These are phyloP conservation scores for Burhinus oedicnemus DNA, from an alignment of 2,113 vertebrate species.

Conservation along the genomic window DNA sequence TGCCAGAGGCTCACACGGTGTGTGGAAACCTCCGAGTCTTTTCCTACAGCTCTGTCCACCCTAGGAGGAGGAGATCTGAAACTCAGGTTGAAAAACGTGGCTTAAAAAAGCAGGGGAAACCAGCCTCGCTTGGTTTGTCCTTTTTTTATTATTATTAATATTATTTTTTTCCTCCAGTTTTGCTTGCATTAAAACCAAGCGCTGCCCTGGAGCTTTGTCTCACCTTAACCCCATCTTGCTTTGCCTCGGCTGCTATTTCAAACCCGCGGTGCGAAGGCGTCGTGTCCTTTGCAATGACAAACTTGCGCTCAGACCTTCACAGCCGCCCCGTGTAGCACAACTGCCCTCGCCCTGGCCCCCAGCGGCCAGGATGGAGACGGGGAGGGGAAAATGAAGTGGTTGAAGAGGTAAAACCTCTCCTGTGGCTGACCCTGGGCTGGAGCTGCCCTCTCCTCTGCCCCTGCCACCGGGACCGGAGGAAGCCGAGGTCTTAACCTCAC, in stretches of 20 bases:
- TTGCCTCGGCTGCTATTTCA: background rate
- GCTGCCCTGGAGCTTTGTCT: background rate
- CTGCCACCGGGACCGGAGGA: background rate
- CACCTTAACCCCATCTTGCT: background rate
- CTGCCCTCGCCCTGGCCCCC: background rate
- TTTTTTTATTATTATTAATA: background rate
- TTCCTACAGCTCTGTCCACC: background rate
- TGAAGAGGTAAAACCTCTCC: background rate
- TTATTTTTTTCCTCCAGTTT: background rate
- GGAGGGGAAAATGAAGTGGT: background rate
- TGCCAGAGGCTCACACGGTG: background rate
- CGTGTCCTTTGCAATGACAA: background rate
- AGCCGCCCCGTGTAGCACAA: fast-evolving
- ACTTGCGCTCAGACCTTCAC: background rate
- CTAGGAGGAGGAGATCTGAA: background rate
- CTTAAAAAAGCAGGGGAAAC: constrained; percentile 1
- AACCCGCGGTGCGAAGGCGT: fast-evolving
- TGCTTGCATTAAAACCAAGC: background rate
- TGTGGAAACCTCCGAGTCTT: background rate
- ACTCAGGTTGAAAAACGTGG: background rate
- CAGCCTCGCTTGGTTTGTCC: background rate
- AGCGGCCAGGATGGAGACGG: fast-evolving
- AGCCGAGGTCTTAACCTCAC: fast-evolving
- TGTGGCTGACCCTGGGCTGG: background rate
- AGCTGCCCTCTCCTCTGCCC: background rate